phyloP scores from a whole-genome alignment of 2,888 invertebrate species.

The Scaptomyza polygonia region DNA sequence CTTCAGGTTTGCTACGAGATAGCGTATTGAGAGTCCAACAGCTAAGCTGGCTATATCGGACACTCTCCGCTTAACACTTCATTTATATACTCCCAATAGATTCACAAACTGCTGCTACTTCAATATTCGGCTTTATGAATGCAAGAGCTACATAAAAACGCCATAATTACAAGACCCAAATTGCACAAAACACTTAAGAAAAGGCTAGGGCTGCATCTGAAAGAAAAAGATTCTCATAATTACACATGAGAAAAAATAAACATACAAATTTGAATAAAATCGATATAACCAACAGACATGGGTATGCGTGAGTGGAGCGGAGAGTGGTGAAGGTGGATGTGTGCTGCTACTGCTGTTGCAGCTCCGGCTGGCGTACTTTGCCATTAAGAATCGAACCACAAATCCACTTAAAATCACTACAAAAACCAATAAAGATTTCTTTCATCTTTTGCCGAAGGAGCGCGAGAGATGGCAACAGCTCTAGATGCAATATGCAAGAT shows the following conservation, averaged over 20 bases:
- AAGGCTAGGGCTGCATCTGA: constrained; percentile 49
- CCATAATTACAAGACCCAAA: constrained; percentile 65
- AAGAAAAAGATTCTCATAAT: constrained; percentile 68
- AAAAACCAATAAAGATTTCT: constrained; percentile 78
- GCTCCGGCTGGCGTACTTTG: constrained; percentile 76
- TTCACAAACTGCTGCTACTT: constrained; percentile 29
- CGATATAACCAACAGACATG: constrained; percentile 67
- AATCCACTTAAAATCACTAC: constrained; percentile 82
- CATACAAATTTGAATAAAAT: constrained; percentile 79
- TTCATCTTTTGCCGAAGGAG: constrained; percentile 71
- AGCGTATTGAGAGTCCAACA: background rate
- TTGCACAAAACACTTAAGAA: constrained; percentile 68
- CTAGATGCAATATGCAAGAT: too few species aligned
- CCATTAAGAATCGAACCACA: constrained; percentile 81
- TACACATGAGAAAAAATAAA: constrained; percentile 76
- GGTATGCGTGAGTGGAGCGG: constrained; percentile 26
- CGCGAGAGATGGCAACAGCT: constrained; percentile 40
- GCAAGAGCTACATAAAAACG: constrained; percentile 56
- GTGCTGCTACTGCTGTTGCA: constrained; percentile 25
- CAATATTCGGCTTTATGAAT: constrained; percentile 24
- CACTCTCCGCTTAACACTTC: constrained; percentile 24
- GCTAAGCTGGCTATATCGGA: background rate
- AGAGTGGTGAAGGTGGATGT: constrained; percentile 47
- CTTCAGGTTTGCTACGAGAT: too few species aligned
- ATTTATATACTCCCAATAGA: constrained; percentile 29